Conservation (phyloP, 1,140 invertebrate species). For the Atta cephalotes region DNA sequence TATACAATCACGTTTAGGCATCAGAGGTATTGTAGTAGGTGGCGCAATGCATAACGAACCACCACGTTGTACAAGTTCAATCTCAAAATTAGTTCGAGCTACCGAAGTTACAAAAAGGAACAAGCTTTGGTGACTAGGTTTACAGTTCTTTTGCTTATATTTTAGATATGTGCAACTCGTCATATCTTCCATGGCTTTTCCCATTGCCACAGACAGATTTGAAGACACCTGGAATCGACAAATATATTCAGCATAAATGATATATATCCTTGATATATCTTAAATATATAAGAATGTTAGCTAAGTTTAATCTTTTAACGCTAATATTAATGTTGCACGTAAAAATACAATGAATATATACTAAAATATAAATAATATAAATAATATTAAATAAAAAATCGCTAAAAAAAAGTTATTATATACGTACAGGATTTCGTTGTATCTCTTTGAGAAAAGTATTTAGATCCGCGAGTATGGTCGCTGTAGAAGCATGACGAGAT, state of each 20-base stretch:
- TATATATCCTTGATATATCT: constrained; percentile 3
- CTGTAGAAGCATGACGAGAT: constrained; percentile 86
- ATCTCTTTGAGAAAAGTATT: constrained; percentile 90
- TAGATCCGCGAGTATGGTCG: constrained; percentile 88
- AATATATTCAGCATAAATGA: constrained; percentile 14
- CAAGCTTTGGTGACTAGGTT: constrained; percentile 91
- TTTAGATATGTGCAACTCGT: constrained; percentile 92
- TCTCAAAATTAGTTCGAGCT: constrained; percentile 96
- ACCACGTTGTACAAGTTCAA: constrained; percentile 95
- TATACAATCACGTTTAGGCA: constrained; percentile 95
- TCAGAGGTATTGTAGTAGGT: constrained; percentile 87
- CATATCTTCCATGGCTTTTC: constrained; percentile 97
- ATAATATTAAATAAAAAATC: constrained; percentile 2
- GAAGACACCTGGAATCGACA: constrained; percentile 86
- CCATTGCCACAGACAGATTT: constrained; percentile 92
- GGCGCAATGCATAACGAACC: constrained; percentile 90
- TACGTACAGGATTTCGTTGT: constrained; percentile 88
- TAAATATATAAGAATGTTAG: constrained; percentile 3
- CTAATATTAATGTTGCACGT: not conserved
- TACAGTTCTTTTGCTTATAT: constrained; percentile 87
- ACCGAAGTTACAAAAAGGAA: constrained; percentile 96
- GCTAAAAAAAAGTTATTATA: not conserved
- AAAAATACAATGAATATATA: not conserved
- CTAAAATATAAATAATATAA: constrained; percentile 12
- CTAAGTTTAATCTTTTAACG: not conserved